Conservation (phyloP, 2,888 invertebrate species). For the Scaptomyza parva region DNA sequence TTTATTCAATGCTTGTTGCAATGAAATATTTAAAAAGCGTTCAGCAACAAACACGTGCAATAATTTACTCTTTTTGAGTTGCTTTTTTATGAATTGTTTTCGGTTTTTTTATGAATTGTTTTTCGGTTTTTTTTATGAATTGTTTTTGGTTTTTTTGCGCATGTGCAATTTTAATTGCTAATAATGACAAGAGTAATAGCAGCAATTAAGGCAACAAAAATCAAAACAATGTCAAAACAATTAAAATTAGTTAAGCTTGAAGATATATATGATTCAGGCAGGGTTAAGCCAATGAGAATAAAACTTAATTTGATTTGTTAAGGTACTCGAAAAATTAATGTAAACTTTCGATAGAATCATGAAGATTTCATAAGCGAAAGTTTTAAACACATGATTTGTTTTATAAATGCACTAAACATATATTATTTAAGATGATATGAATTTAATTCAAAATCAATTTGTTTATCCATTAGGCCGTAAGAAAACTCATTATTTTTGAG, state of each 20-base stretch:
- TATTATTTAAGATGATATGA: no score
- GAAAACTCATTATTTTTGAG: no score
- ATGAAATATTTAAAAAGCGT: conserved; percentile 27
- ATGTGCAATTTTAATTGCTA: conserved; percentile 39
- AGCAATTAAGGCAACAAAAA: conserved; percentile 11
- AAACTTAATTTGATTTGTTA: background rate
- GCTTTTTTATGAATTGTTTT: no score
- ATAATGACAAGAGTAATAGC: conserved; percentile 9
- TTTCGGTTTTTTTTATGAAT: no score
- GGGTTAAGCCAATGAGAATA: conserved; percentile 7
- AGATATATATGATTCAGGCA: conserved; percentile 15
- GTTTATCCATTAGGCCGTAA: no score
- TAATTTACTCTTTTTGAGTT: no score
- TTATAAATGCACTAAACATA: no score
- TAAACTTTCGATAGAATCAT: no score
- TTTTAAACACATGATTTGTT: no score
- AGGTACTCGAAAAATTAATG: no score
- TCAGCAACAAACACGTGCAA: conserved; percentile 56
- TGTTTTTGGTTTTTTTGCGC: conserved; percentile 46
- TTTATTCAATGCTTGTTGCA: conserved; percentile 19
- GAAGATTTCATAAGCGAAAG: no score
- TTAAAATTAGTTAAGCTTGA: conserved; percentile 17
- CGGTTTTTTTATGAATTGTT: conserved; percentile 4
- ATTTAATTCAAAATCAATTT: no score
- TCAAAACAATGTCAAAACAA: conserved; percentile 32